Base-by-base conservation (phyloP, 2,888 invertebrate genomes). In the Fissipunctia ypsillon region DNA sequence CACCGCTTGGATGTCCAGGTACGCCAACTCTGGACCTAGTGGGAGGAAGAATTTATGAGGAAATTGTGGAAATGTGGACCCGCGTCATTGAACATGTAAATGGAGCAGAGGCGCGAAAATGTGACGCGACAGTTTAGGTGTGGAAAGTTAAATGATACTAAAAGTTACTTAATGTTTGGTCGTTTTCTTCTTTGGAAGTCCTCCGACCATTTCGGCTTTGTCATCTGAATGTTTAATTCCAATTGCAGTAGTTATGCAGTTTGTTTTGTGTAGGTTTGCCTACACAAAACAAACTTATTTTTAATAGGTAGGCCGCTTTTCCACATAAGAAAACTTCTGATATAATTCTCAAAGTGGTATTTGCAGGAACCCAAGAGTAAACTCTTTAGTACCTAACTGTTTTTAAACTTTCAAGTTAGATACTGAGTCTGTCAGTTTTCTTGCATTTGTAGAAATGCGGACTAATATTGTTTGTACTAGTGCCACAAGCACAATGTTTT, bases 11-110 rank as follows among this genome's bases (percentile, higher is more conserved):
- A 93, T 89, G 73, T 91, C 91, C 91, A 94, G 87, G 86, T 90
- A 95, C 52, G 88, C 91, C 76, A 91, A 76, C 35, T 92, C 92
- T 76, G 90, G 88, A 89, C 88, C 93, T 93, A 76, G 50, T 54
- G 38, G 52, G 65, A 28, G n/a, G 19, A 35, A 67, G 7, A 80
- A 31, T 54, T 52, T 48, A 57, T 50, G 2, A 41, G 14, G 2
- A 35, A 48, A 63, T 14, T 66, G 14, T 35, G 19, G 19, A 14
- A 25, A 48, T 10, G 2, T 60, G n/a, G n/a, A n/a, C 16, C 35
- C 7, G 61, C 35, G 48, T 60, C 60, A 48, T 41, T 63, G 14
- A 57, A 25, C 52, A 38, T 31, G 25, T 71, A 72, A 45, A 54
- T 70, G 25, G 25, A 14, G 22, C 16, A 35, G 22, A 54, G 22